Percentiles rank a stretch among this genome's conserved stretches.
Conservation (phyloP, 1,140 invertebrate species). For the Brachystomella parvula region DNA sequence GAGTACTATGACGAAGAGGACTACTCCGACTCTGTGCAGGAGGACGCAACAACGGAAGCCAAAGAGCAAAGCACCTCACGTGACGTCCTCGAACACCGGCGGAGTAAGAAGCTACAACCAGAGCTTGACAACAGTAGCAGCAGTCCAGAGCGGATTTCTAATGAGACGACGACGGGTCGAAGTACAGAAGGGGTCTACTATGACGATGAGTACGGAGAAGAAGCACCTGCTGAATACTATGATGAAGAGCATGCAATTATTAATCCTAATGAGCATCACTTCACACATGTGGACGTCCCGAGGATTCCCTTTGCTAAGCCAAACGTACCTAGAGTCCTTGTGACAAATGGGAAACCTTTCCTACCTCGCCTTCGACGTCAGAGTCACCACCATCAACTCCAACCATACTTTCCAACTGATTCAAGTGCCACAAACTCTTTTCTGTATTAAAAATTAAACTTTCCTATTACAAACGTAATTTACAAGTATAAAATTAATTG, state of each 20-base stretch:
- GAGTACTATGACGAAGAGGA: conserved; percentile 33
- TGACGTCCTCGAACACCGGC: background rate
- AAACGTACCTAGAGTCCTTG: conserved; percentile 35
- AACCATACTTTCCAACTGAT: background rate
- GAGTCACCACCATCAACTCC: conserved; percentile 14
- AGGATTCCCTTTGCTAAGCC: conserved; percentile 38
- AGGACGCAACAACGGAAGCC: conserved; percentile 12
- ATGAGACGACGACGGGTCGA: background rate
- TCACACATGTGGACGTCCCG: conserved; percentile 37
- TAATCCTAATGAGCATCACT: conserved; percentile 33
- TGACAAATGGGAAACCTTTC: conserved; percentile 38
- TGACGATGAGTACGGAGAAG: conserved; percentile 28
- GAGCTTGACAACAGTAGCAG: background rate
- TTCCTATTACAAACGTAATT: background rate
- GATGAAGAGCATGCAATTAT: conserved; percentile 28
- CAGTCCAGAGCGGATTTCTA: background rate
- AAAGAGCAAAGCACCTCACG: too few species aligned
- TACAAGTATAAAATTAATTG: background rate
- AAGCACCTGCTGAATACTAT: conserved; percentile 22
- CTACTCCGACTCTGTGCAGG: conserved; percentile 11
- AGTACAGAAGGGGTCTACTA: conserved; percentile 23
- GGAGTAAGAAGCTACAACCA: background rate
- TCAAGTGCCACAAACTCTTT: background rate
- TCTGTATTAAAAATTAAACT: background rate
- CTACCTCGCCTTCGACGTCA: conserved; percentile 34